phyloP scores from a whole-genome alignment of 1,140 invertebrate genomes.

The Drosophila sturtevanti region DNA sequence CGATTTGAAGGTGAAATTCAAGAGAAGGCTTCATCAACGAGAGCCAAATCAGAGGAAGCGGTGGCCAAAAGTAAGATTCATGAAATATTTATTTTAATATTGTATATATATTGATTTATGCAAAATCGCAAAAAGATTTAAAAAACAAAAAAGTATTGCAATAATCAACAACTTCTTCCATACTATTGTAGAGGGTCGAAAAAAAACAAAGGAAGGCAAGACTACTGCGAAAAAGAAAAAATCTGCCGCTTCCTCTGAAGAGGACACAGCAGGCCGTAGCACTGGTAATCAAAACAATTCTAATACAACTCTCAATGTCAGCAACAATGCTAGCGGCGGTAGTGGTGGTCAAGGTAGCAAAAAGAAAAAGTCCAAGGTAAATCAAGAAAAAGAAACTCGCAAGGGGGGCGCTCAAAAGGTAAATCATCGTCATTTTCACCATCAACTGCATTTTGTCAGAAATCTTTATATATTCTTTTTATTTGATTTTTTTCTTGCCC shows the following conservation, averaged over 20 bases:
- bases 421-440: slow-evolving; percentile 77
- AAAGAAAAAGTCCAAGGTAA: slow-evolving; percentile 83
- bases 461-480: no score
- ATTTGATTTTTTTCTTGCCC: slow-evolving; percentile 24
- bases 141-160: no score
- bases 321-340: slow-evolving; percentile 45
- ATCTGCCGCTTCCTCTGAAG: slow-evolving; percentile 73
- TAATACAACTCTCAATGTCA: slow-evolving; percentile 51
- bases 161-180: background rate
- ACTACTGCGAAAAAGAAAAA: slow-evolving; percentile 78
- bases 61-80: slow-evolving; percentile 83
- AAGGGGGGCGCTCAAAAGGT: slow-evolving; percentile 82
- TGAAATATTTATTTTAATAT: background rate
- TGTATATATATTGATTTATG: background rate
- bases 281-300: slow-evolving; percentile 41
- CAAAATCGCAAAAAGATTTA: no score
- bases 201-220: slow-evolving; percentile 84
- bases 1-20: slow-evolving; percentile 98
- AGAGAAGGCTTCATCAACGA: slow-evolving; percentile 92
- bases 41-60: slow-evolving; percentile 85
- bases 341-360: slow-evolving; percentile 75
- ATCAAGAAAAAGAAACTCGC: slow-evolving; percentile 83
- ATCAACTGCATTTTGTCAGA: slow-evolving; percentile 35
- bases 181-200: slow-evolving; percentile 84
- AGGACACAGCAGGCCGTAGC: slow-evolving; percentile 58